Percentiles rank a stretch among this genome's conserved stretches.
These are phyloP conservation scores for Leptura quadrifasciata DNA, from an alignment of 2,888 invertebrate genomes.

Conservation along the genomic window DNA sequence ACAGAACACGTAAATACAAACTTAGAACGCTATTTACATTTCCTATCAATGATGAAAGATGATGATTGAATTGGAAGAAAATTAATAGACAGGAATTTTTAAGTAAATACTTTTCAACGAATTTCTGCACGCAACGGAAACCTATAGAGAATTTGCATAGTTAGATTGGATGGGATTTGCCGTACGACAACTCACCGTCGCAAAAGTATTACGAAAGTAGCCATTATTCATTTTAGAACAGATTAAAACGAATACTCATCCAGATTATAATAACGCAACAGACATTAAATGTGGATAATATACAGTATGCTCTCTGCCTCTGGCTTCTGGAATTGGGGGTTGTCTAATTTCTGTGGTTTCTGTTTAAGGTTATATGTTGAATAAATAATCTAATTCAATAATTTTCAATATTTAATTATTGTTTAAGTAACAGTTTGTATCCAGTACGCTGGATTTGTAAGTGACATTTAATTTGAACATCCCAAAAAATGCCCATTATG, in stretches of 20 bases:
- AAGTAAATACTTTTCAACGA: neutral
- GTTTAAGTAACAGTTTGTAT: too few species aligned
- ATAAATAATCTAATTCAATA: too few species aligned
- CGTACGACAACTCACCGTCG: neutral
- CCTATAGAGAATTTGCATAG: neutral
- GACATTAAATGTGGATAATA: too few species aligned
- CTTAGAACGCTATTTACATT: slow-evolving; percentile 1
- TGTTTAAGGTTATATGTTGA: too few species aligned
- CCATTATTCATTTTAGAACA: neutral
- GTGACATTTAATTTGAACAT: too few species aligned
- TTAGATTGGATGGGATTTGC: neutral
- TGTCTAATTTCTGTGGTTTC: too few species aligned
- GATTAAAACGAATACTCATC: neutral
- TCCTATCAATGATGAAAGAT: slow-evolving; percentile 7
- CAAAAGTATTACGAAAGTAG: neutral
- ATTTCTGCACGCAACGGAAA: slow-evolving; percentile 1
- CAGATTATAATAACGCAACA: too few species aligned
- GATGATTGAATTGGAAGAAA: neutral
- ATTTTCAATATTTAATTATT: too few species aligned
- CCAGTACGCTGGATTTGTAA: too few species aligned
- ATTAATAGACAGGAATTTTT: neutral
- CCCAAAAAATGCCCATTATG: too few species aligned
- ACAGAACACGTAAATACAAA: slow-evolving; percentile 3
- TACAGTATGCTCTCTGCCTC: too few species aligned
- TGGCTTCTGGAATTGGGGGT: too few species aligned